A percentile compares a stretch with the other conserved stretches of the same genome.
phyloP scores from a whole-genome alignment of 2,113 vertebrate genomes.

The Chaenocephalus aceratus region DNA sequence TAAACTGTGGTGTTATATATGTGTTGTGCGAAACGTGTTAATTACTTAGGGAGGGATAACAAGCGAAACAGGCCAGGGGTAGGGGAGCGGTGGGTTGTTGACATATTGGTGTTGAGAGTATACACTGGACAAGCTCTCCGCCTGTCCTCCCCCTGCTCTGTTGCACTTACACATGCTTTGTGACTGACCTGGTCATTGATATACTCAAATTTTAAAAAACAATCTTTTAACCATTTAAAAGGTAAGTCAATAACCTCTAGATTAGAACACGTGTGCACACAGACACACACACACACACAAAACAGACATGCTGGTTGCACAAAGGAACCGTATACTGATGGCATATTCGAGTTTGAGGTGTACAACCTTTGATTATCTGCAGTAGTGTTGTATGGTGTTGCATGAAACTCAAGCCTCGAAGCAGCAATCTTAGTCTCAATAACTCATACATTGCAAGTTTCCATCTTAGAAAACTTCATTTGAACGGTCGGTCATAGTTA shows the following conservation, averaged over 20 bases:
- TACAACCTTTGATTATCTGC: slow-evolving; percentile 6
- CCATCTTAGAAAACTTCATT: too few relatives aligned
- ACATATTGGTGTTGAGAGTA: slow-evolving; percentile 35
- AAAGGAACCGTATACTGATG: slow-evolving; percentile 67
- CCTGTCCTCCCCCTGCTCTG: slow-evolving; percentile 62
- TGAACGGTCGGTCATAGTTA: background rate
- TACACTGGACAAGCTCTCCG: slow-evolving; percentile 35
- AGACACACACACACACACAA: slow-evolving; percentile 14
- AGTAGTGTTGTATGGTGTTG: slow-evolving; percentile 62
- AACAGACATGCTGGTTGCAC: slow-evolving; percentile 78
- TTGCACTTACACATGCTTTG: slow-evolving; percentile 40
- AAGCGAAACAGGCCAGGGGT: slow-evolving; percentile 42
- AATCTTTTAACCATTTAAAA: slow-evolving; percentile 64
- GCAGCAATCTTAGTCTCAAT: slow-evolving; percentile 5
- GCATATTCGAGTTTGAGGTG: slow-evolving; percentile 9
- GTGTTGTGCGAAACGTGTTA: slow-evolving; percentile 67
- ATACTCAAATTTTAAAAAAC: slow-evolving; percentile 28
- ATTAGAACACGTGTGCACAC: slow-evolving; percentile 38
- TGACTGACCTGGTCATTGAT: slow-evolving; percentile 43
- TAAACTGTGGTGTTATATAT: slow-evolving; percentile 71
- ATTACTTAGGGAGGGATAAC: slow-evolving; percentile 60
- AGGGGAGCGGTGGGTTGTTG: slow-evolving; percentile 41
- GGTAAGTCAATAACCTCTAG: slow-evolving; percentile 79
- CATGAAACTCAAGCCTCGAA: slow-evolving; percentile 53
- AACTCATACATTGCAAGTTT: background rate